phyloP scores from a whole-genome alignment of 2,113 vertebrate genomes.

The Pipra filicauda region DNA sequence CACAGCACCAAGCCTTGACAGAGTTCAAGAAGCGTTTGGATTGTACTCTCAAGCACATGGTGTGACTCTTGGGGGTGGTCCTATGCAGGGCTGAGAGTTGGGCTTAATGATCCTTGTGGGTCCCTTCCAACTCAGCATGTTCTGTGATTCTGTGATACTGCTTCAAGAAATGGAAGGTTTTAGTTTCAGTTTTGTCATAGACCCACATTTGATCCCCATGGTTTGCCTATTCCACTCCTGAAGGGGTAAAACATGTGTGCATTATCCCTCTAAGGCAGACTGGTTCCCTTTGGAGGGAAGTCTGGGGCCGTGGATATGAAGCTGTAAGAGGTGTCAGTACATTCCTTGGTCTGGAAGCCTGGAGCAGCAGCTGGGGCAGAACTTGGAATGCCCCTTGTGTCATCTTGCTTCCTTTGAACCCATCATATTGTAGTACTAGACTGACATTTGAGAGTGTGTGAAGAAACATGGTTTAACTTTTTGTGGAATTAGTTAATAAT shows the following conservation, averaged over 20 bases:
- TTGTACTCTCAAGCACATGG: not conserved
- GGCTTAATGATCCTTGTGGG: not conserved
- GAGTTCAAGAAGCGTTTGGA: not conserved
- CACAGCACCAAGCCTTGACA: not conserved
- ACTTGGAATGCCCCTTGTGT: not conserved
- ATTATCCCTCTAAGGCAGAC: rapidly evolving
- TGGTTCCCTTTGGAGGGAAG: not conserved
- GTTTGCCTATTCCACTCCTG: not conserved
- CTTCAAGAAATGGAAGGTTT: not conserved
- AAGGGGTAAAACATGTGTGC: not conserved
- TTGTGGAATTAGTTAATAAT: not conserved
- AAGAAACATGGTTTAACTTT: not conserved
- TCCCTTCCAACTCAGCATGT: not conserved
- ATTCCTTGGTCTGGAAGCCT: not conserved
- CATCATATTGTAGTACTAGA: rapidly evolving
- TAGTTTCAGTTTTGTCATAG: not conserved
- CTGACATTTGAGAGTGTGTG: not conserved
- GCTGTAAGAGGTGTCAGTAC: not conserved
- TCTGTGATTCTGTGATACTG: not conserved
- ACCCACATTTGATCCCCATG: rapidly evolving
- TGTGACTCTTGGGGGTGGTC: not conserved
- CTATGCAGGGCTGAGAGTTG: not conserved
- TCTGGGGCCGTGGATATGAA: rapidly evolving
- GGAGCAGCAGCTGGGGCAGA: not conserved
- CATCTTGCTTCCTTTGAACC: not conserved